phyloP scores from a whole-genome alignment of 2,113 vertebrate species.

The Chaenogobius annularis region DNA sequence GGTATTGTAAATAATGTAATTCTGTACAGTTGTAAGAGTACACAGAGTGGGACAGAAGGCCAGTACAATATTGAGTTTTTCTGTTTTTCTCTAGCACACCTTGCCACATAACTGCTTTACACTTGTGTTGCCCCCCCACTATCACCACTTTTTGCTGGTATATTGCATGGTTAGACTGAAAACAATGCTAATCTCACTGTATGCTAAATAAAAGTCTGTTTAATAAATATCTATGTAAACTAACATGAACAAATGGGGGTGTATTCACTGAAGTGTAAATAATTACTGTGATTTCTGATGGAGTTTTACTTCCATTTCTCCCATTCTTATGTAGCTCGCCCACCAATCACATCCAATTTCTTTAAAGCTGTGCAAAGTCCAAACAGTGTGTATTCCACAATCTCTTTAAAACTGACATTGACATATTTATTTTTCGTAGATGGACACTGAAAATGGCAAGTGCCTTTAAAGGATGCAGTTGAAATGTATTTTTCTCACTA shows the following conservation, averaged over 20 bases:
- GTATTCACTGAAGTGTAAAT: constrained; percentile 32
- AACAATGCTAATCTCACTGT: constrained; percentile 70
- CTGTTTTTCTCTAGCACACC: constrained; percentile 70
- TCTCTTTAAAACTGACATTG: constrained; percentile 26
- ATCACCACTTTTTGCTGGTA: constrained; percentile 86
- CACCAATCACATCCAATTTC: constrained; percentile 22
- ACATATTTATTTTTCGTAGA: constrained; percentile 56
- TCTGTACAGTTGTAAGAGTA: constrained; percentile 83
- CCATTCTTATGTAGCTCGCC: background rate
- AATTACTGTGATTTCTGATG: constrained; percentile 2
- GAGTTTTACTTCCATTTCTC: background rate
- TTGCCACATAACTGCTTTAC: constrained; percentile 80
- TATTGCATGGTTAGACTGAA: constrained; percentile 84
- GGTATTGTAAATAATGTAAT: constrained; percentile 83
- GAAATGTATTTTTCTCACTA: constrained; percentile 21
- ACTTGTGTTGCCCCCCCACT: constrained; percentile 82
- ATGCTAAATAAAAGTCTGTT: constrained; percentile 70
- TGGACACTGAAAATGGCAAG: constrained; percentile 71
- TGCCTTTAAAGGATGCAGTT: constrained; percentile 72
- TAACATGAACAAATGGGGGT: constrained; percentile 51
- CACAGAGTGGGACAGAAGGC: constrained; percentile 89
- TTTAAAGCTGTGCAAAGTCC: constrained; percentile 42
- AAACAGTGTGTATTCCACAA: constrained; percentile 15
- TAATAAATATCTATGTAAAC: constrained; percentile 67
- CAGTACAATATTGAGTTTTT: constrained; percentile 79